Percentiles rank a stretch among this genome's conserved stretches.
Evolutionary conservation across 1,140 invertebrate genomes (phyloP).

Genomic region (Caerostris extrusa): DNA sequence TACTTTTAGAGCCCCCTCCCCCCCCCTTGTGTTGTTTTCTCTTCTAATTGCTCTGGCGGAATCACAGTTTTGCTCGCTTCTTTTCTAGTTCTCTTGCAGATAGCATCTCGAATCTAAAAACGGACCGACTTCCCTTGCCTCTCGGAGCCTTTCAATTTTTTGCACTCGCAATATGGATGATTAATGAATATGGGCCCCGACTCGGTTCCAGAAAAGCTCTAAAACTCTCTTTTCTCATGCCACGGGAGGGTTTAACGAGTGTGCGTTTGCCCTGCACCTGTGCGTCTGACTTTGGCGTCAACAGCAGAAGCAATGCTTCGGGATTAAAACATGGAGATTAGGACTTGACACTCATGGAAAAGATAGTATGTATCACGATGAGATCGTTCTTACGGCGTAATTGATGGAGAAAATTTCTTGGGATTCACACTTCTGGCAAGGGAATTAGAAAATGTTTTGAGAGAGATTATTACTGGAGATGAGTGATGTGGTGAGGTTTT

Average conservation of each 20-base stretch:
- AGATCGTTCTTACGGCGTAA: no score
- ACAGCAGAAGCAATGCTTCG: no score
- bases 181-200: slow-evolving; percentile 51
- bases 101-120: slow-evolving; percentile 72
- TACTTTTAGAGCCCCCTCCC: slow-evolving; percentile 31
- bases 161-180: slow-evolving; percentile 46
- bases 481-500: no score
- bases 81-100: slow-evolving; percentile 28
- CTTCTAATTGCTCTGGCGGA: slow-evolving; percentile 47
- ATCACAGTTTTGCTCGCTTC: slow-evolving; percentile 52
- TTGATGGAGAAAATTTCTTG: no score
- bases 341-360: no score
- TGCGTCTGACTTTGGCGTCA: not conserved
- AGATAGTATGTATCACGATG: no score
- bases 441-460: no score
- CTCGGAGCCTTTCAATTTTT: not conserved
- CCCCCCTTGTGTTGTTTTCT: slow-evolving; percentile 59
- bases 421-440: no score
- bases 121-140: slow-evolving; percentile 8
- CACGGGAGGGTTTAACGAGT: slow-evolving; percentile 23
- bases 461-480: no score
- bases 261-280: not conserved
- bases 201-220: slow-evolving; percentile 66
- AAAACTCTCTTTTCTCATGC: slow-evolving; percentile 57
- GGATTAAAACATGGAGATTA: no score